Evolutionary conservation across 2,888 invertebrate species (phyloP).

Genomic region (Entomobrya multifasciata): DNA sequence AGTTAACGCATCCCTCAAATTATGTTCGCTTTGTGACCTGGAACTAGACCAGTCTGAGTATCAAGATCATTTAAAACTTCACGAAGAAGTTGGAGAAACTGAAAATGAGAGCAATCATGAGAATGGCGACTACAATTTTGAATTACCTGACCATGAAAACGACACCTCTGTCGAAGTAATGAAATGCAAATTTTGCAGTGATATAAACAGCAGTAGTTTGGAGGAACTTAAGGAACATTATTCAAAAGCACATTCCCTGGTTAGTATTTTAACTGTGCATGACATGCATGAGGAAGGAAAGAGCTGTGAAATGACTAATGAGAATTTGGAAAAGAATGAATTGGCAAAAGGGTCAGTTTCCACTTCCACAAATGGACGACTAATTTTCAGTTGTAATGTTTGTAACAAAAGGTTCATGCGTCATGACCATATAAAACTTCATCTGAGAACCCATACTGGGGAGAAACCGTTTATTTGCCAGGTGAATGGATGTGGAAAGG

Average conservation of each 20-base stretch:
- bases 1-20: neutral
- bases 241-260: slow-evolving; percentile 10
- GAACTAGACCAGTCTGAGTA: neutral
- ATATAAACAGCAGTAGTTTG: neutral
- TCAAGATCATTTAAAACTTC: neutral
- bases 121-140: neutral
- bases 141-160: neutral
- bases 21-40: neutral
- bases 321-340: too few species aligned
- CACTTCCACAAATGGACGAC: slow-evolving; percentile 6
- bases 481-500: slow-evolving; percentile 34
- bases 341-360: neutral
- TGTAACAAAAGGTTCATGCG: slow-evolving; percentile 46
- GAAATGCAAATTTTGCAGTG: slow-evolving; percentile 47
- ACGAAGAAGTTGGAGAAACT: neutral
- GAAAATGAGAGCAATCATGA: neutral
- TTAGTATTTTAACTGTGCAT: neutral
- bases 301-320: neutral
- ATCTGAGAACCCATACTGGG: slow-evolving; percentile 50
- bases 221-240: slow-evolving; percentile 33
- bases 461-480: slow-evolving; percentile 60
- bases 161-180: too few species aligned
- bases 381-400: slow-evolving; percentile 37
- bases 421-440: slow-evolving; percentile 46
- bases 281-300: neutral